Conservation (phyloP, 2,888 invertebrate species). For the Campoplex capitator region DNA sequence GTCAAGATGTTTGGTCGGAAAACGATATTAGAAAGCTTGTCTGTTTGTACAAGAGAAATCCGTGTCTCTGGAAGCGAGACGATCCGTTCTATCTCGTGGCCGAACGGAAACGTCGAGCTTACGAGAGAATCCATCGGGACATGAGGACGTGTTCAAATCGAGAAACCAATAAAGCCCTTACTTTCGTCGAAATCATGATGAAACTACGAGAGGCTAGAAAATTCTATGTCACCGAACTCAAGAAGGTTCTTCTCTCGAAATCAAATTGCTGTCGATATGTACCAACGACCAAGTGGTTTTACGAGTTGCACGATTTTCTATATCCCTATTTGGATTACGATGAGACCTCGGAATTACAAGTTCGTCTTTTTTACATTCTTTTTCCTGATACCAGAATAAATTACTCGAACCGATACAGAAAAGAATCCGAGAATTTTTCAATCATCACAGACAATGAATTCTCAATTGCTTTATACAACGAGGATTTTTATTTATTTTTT, state of each 20-base stretch:
- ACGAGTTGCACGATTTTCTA: constrained; percentile 74
- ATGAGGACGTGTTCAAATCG: constrained; percentile 49
- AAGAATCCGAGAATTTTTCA: neutral
- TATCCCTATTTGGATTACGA: constrained; percentile 74
- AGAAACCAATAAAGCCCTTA: constrained; percentile 58
- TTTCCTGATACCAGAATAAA: neutral
- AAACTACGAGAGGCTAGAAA: constrained; percentile 74
- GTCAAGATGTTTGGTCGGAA: constrained; percentile 70
- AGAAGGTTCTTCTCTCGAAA: constrained; percentile 66
- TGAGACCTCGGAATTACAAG: constrained; percentile 72
- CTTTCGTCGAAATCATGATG: constrained; percentile 73
- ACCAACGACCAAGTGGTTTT: constrained; percentile 72
- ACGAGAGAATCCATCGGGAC: constrained; percentile 71
- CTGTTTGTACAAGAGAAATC: constrained; percentile 70
- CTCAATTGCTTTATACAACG: neutral
- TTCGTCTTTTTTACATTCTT: constrained; percentile 61
- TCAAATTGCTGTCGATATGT: constrained; percentile 61
- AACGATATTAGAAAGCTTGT: constrained; percentile 72
- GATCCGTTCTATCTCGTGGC: constrained; percentile 71
- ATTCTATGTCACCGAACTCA: constrained; percentile 73
- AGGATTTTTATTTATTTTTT: too few relatives aligned
- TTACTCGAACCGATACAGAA: neutral
- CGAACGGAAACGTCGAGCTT: constrained; percentile 72
- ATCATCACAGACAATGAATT: neutral
- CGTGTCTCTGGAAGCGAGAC: constrained; percentile 76